Base-by-base conservation (phyloP, 2,888 invertebrate species). In the Mesopsocus fuscifrons region DNA sequence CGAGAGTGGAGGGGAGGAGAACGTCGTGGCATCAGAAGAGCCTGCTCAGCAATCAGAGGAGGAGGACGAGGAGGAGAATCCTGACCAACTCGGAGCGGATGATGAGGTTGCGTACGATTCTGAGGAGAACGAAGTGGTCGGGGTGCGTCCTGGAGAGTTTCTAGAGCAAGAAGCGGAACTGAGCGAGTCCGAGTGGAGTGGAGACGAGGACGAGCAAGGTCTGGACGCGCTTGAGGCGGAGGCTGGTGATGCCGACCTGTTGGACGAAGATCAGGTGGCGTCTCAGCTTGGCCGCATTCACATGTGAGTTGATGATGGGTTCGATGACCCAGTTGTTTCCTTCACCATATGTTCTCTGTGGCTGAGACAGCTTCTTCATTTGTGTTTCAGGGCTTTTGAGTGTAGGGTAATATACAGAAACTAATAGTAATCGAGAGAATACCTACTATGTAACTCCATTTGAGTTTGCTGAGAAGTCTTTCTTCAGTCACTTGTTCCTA, bases 101-200 rank as follows among this genome's bases (percentile, higher is more conserved):
- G 38, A 21, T 4, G 38, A 38, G 20, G 38, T 15, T 5, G 53
- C 53, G 13, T 53, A 52, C 43, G 53, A 55, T 38, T 52, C 52
- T 4, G 53, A 53, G 33, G 54, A 55, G 46, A 53, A 54, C 46
- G 53, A 54, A 44, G 35, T 54, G 48, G 41, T 43, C 11, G 9
- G 46, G 34, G 38, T 42, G 34, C 32, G 43, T 44, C 15, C 40
- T 34, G 41, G 50, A 34, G 62, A 63, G 20, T 67, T 65, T 54
- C 54, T 66, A 16, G 67, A 67, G 33, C 56, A 58, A 18, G 67
- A 67, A 52, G 67, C 67, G 2, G 66, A 66, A 51, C 52, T 67
- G n/a, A 66, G 65, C 21, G 67, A 66, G 47, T 59, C 58, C 26
- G 62, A 62, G 34, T 55, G 51, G 31, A 58, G 59, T 41, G 60